These are phyloP conservation scores for Alloscopus bannaensis DNA, from an alignment of 2,888 invertebrate species.

Conservation along the genomic window DNA sequence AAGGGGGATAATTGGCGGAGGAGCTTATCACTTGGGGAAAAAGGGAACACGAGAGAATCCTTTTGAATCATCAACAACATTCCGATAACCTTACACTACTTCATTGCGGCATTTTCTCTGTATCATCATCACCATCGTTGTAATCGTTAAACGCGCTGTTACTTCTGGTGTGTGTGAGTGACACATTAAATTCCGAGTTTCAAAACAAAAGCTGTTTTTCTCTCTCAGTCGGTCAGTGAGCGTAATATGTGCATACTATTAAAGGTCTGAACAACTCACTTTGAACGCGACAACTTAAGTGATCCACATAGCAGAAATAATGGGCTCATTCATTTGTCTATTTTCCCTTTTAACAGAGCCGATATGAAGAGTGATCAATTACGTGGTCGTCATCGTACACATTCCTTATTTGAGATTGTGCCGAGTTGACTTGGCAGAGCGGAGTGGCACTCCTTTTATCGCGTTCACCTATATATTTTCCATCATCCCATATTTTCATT, in stretches of 20 bases:
- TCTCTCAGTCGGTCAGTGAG: too few relatives aligned
- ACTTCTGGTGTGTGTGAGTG: conserved; percentile 16
- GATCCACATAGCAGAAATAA: too few relatives aligned
- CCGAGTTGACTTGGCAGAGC: background rate
- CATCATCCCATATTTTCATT: background rate
- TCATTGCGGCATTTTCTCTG: conserved; percentile 3
- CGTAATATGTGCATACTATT: too few relatives aligned
- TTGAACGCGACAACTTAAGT: too few relatives aligned
- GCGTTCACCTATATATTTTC: conserved; percentile 4
- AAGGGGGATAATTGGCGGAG: background rate
- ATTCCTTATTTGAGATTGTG: conserved; percentile 5
- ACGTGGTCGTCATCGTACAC: too few relatives aligned
- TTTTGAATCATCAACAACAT: background rate
- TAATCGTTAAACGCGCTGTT: background rate
- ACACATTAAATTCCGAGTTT: conserved; percentile 23
- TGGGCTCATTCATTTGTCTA: too few relatives aligned
- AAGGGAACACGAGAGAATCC: background rate
- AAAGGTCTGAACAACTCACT: too few relatives aligned
- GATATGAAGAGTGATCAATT: too few relatives aligned
- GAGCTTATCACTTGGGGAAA: background rate
- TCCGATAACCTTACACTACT: conserved; percentile 27
- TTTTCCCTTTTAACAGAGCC: too few relatives aligned
- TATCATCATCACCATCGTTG: conserved; percentile 8
- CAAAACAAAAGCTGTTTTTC: too few relatives aligned
- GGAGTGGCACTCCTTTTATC: conserved; percentile 19